Evolutionary conservation across 2,113 vertebrate genomes (phyloP).

Genomic region (Trinectes maculatus): DNA sequence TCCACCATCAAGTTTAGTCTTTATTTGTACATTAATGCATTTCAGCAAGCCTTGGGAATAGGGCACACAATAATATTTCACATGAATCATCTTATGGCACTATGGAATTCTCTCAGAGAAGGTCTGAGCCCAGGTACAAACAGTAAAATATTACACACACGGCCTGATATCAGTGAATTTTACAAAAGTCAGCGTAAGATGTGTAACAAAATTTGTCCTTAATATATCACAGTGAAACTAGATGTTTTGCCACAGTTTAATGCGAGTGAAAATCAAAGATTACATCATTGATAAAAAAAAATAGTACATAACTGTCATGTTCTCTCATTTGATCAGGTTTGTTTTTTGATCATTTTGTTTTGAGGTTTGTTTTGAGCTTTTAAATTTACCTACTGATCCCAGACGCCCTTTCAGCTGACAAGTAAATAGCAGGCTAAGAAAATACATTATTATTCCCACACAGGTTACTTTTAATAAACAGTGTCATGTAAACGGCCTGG

Average conservation of each 20-base stretch:
- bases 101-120: constrained; percentile 29
- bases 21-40: constrained; percentile 74
- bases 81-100: constrained; percentile 43
- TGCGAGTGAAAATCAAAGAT: constrained; percentile 30
- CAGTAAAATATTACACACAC: constrained; percentile 44
- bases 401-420: constrained; percentile 15
- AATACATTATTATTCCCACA: constrained; percentile 2
- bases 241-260: constrained; percentile 63
- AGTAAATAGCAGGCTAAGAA: constrained; percentile 33
- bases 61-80: constrained; percentile 62
- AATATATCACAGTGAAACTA: constrained; percentile 71
- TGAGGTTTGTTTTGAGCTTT: constrained; percentile 2
- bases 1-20: constrained; percentile 67
- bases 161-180: constrained; percentile 34
- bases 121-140: no score
- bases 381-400: neutral
- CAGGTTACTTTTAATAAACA: constrained; percentile 15
- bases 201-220: constrained; percentile 28
- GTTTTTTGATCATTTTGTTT: no score
- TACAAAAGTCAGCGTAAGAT: constrained; percentile 46
- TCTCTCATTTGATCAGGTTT: constrained; percentile 10
- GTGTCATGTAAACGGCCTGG: constrained; percentile 13
- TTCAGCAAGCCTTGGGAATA: constrained; percentile 63
- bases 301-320: constrained; percentile 2
- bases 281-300: constrained; percentile 18